Evolutionary conservation across 2,113 vertebrate genomes (phyloP).

Genomic region (Maccullochella peelii): DNA sequence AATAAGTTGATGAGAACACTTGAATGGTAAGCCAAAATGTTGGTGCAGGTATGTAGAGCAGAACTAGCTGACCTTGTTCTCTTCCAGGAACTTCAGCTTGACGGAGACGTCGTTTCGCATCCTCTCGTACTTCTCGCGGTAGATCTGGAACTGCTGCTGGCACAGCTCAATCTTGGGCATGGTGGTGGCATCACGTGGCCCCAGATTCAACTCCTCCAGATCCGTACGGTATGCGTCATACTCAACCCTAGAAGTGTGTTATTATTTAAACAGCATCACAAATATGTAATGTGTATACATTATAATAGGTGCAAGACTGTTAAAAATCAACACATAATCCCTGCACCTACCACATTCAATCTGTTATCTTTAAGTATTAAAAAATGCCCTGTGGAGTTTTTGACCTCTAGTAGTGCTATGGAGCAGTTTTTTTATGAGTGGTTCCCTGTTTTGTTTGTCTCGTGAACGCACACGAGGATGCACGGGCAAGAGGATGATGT

Average conservation of each 20-base stretch:
- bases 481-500: background rate
- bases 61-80: conserved; percentile 91
- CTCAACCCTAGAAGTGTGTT: conserved; percentile 86
- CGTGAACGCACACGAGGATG: background rate
- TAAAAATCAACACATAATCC: background rate
- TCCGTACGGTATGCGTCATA: conserved; percentile 98
- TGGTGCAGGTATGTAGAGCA: background rate
- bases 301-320: background rate
- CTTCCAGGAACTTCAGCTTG: conserved; percentile 97
- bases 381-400: no score
- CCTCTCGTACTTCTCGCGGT: conserved; percentile 97
- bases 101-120: conserved; percentile 94
- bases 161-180: conserved; percentile 95
- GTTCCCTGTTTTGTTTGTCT: background rate
- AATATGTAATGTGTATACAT: background rate
- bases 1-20: background rate
- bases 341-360: background rate
- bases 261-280: background rate
- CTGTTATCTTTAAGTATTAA: background rate
- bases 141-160: conserved; percentile 92
- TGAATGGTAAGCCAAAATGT: background rate
- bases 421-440: background rate
- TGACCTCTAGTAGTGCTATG: background rate
- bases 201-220: conserved; percentile 95
- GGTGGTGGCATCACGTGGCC: conserved; percentile 92